Percentiles rank a stretch among this genome's conserved stretches.
Evolutionary conservation across 2,113 vertebrate genomes (phyloP).

Genomic region (Gadus chalcogrammus): DNA sequence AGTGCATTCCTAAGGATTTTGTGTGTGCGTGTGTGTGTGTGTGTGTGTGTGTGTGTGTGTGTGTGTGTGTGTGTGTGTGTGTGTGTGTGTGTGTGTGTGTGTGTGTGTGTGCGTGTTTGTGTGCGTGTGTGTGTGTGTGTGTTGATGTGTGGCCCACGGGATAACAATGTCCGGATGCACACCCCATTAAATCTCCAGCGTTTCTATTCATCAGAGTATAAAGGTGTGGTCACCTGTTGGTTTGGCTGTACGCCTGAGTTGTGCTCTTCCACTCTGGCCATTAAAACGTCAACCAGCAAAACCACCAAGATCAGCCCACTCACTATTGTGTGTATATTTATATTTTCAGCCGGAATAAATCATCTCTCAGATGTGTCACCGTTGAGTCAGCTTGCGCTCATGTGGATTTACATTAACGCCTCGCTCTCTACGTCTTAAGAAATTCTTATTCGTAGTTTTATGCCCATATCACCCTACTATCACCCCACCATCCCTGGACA

Average conservation of each 20-base stretch:
- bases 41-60: neutral
- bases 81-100: constrained; percentile 3
- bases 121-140: constrained; percentile 1
- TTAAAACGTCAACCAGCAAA: neutral
- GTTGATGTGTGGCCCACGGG: neutral
- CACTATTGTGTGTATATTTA: neutral
- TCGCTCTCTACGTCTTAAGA: too few relatives aligned
- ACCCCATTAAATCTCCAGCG: too few relatives aligned
- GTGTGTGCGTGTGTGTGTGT: constrained; percentile 3
- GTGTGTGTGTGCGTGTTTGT: neutral
- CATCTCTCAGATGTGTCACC: too few relatives aligned
- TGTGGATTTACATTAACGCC: too few relatives aligned
- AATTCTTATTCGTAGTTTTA: too few relatives aligned
- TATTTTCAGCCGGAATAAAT: too few relatives aligned
- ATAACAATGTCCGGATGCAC: neutral
- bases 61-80: constrained; percentile 8
- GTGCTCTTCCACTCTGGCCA: neutral
- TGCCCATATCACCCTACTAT: too few relatives aligned
- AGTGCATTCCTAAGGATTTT: neutral
- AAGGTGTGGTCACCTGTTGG: neutral
- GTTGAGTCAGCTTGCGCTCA: too few relatives aligned
- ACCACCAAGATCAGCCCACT: neutral
- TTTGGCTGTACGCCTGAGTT: neutral
- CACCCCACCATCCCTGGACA: too few relatives aligned
- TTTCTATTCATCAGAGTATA: neutral